These are phyloP conservation scores for Petrophora chlorosata DNA, from an alignment of 2,888 invertebrate species.

Conservation along the genomic window DNA sequence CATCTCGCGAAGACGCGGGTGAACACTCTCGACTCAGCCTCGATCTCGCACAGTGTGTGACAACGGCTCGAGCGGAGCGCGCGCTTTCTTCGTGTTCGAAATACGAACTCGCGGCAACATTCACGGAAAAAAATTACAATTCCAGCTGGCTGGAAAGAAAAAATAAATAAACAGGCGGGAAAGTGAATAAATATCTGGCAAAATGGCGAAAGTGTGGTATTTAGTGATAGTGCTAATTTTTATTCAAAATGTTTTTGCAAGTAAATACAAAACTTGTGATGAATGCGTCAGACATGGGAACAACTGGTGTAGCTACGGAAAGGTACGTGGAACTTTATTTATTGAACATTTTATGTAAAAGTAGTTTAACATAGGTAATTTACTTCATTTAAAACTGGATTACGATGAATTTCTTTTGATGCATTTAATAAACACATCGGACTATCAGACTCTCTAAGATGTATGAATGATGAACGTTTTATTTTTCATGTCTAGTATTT, in stretches of 20 bases:
- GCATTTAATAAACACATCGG: too few species aligned
- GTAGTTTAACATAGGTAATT: background rate
- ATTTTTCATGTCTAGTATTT: too few species aligned
- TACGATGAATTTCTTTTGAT: too few species aligned
- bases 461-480: too few species aligned
- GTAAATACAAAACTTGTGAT: constrained; percentile 55
- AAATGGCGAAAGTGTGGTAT: constrained; percentile 64
- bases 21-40: constrained; percentile 41
- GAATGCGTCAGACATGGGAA: constrained; percentile 67
- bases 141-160: constrained; percentile 24
- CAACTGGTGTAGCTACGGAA: constrained; percentile 61
- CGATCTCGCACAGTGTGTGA: constrained; percentile 55
- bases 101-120: constrained; percentile 31
- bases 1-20: constrained; percentile 35
- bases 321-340: constrained; percentile 45
- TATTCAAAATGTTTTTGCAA: constrained; percentile 56
- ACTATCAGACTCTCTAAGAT: too few species aligned
- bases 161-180: constrained; percentile 23
- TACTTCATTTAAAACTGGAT: background rate
- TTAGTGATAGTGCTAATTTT: constrained; percentile 58
- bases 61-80: constrained; percentile 45
- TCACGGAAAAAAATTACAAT: background rate
- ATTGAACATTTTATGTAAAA: background rate
- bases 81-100: constrained; percentile 58
- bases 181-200: constrained; percentile 28